These are phyloP conservation scores for Poeciliopsis gracilis DNA, from an alignment of 2,797 vertebrate species.

Conservation along the genomic window DNA sequence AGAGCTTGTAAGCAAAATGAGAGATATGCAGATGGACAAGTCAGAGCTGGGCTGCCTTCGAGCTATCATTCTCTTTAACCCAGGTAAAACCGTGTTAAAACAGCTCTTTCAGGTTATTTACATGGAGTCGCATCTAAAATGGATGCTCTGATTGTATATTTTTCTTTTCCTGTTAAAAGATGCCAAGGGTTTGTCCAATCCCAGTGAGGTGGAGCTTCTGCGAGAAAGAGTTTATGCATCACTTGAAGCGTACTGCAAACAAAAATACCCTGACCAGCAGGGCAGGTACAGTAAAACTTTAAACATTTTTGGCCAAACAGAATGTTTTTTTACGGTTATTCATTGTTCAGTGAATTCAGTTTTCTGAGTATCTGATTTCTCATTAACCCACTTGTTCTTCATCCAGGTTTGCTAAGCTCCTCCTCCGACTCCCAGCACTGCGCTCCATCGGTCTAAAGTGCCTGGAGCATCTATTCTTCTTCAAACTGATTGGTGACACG, in stretches of 20 bases:
- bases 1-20: constrained; percentile 95
- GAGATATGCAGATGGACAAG: constrained; percentile 98
- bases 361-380: not conserved
- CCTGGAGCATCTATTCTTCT: constrained; percentile 96
- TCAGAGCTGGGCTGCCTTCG: constrained; percentile 90
- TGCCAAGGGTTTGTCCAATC: constrained; percentile 91
- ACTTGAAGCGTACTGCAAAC: constrained; percentile 94
- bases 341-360: not conserved
- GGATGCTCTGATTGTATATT: not conserved
- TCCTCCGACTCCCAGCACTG: constrained; percentile 91
- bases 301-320: not conserved
- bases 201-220: constrained; percentile 91
- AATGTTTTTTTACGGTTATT: not conserved
- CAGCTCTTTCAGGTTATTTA: not conserved
- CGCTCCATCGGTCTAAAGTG: constrained; percentile 93
- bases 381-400: not conserved
- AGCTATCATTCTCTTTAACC: constrained; percentile 92
- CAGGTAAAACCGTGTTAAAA: constrained; percentile 74
- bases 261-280: constrained; percentile 95
- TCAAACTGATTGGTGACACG: constrained; percentile 95
- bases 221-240: constrained; percentile 93
- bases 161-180: constrained; percentile 72
- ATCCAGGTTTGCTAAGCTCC: constrained; percentile 91
- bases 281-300: constrained; percentile 81
- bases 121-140: not conserved